Percentiles rank a stretch among this genome's conserved stretches.
These are phyloP conservation scores for Pteronotus mesoamericanus DNA, from an alignment of 2,797 vertebrate genomes.

Conservation along the genomic window DNA sequence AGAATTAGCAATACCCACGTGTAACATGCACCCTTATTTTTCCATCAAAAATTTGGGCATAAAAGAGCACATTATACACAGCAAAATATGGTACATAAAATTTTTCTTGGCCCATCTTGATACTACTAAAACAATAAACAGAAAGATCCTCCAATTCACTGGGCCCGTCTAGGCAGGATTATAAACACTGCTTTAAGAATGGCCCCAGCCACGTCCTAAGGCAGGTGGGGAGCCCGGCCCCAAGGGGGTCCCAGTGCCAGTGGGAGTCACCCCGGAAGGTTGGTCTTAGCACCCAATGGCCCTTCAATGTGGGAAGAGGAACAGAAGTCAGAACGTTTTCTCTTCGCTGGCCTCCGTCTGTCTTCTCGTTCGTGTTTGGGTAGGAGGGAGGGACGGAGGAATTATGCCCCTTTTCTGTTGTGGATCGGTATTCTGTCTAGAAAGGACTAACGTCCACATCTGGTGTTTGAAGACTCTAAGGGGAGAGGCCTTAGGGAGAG, in stretches of 20 bases:
- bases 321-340: rapidly evolving
- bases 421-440: background rate
- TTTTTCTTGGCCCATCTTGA: background rate
- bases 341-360: background rate
- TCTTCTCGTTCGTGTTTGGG: background rate
- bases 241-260: too few species aligned
- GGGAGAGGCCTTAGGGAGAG: background rate
- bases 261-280: background rate
- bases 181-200: background rate
- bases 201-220: background rate
- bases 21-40: too few species aligned
- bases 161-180: background rate
- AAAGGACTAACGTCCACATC: background rate
- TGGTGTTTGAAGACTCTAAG: background rate
- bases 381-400: background rate
- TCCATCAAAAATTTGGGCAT: too few species aligned
- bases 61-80: too few species aligned
- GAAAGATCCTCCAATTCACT: background rate
- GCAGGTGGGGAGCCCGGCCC: background rate
- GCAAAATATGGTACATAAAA: background rate
- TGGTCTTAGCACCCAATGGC: background rate
- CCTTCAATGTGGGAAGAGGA: background rate
- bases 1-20: too few species aligned
- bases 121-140: background rate
- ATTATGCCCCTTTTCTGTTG: background rate